Conservation (phyloP, 2,113 vertebrate genomes). For the Pithys albifrons region DNA sequence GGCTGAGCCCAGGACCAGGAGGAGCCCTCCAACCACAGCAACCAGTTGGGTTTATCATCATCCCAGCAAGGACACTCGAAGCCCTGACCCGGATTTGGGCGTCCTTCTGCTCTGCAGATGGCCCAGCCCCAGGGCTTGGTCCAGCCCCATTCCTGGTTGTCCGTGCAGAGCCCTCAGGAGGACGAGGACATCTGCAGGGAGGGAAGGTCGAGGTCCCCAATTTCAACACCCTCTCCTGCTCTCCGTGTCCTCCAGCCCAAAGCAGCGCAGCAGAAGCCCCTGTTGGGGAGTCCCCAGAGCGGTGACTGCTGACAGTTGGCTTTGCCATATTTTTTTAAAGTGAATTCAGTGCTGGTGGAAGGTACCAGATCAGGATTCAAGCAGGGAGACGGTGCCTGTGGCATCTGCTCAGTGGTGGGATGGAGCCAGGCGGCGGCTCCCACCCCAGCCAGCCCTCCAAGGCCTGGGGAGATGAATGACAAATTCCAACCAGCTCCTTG, state of each 20-base stretch:
- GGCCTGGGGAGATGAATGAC: background rate
- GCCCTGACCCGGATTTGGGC: background rate
- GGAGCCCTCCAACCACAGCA: background rate
- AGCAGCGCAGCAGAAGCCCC: background rate
- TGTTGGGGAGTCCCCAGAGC: accelerated
- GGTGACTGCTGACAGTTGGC: background rate
- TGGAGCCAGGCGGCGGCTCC: background rate
- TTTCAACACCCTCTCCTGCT: accelerated
- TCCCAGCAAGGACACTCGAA: accelerated
- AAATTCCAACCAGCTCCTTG: slow-evolving; percentile 20
- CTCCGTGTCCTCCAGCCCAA: background rate
- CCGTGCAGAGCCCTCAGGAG: background rate
- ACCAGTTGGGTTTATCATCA: accelerated
- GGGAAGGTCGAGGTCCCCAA: accelerated
- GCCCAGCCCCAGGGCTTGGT: background rate
- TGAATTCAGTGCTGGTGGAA: slow-evolving; percentile 48
- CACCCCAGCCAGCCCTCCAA: background rate
- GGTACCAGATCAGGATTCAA: background rate
- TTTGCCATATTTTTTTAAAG: background rate
- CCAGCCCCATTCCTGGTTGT: background rate
- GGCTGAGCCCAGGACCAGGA: background rate
- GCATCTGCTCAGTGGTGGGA: background rate
- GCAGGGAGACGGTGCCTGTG: background rate
- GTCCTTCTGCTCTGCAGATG: background rate
- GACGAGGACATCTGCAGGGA: background rate